Evolutionary conservation across 2,113 vertebrate genomes (phyloP).

Genomic region (Phrynocephalus versicolor): DNA sequence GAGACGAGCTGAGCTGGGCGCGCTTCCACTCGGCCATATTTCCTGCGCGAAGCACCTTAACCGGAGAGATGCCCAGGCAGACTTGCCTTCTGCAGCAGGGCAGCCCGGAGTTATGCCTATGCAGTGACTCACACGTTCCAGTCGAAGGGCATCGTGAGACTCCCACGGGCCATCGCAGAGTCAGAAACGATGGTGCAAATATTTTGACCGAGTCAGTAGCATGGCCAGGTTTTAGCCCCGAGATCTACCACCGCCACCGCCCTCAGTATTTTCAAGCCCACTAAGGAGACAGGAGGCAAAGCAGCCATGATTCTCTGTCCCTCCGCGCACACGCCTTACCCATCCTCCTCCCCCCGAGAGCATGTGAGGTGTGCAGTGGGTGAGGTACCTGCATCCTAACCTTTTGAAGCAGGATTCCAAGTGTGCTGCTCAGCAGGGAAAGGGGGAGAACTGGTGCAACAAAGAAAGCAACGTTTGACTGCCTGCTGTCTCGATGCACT

Average conservation of each 20-base stretch:
- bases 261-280: background rate
- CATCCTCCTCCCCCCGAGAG: background rate
- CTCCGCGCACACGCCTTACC: background rate
- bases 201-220: background rate
- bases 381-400: too few relatives aligned
- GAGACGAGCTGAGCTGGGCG: conserved; percentile 47
- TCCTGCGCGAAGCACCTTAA: conserved; percentile 41
- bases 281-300: background rate
- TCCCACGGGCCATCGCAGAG: background rate
- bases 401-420: background rate
- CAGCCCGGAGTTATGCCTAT: background rate
- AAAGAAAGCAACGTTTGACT: background rate
- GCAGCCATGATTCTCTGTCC: background rate
- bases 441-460: background rate
- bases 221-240: background rate
- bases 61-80: conserved; percentile 26
- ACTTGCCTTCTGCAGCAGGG: conserved; percentile 13
- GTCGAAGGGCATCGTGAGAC: background rate
- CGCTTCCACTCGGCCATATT: conserved; percentile 43
- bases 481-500: background rate
- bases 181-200: background rate
- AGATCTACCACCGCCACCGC: background rate
- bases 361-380: too few relatives aligned
- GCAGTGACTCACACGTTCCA: background rate
- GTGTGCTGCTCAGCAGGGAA: background rate